Evolutionary conservation across 2,113 vertebrate genomes (phyloP).

Genomic region (Halcyon malimbica): DNA sequence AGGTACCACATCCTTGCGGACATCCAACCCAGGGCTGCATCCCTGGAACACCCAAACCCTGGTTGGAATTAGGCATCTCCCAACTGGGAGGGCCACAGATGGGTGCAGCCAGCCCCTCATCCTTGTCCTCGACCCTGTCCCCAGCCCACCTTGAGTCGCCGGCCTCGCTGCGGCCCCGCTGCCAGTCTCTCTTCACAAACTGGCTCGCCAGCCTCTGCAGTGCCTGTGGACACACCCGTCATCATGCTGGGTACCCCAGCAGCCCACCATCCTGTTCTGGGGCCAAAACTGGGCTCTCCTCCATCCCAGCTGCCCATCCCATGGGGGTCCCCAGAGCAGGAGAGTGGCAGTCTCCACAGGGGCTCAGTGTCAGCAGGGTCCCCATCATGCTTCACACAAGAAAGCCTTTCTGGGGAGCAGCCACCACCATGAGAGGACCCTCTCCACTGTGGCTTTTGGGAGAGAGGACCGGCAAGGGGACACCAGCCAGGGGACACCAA

Average conservation of each 20-base stretch:
- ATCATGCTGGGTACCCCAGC: accelerated
- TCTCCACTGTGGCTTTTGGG: accelerated
- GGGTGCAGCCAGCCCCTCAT: background rate
- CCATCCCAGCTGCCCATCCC: accelerated
- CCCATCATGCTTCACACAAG: accelerated
- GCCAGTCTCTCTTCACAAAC: slow-evolving; percentile 87
- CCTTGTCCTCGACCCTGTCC: background rate
- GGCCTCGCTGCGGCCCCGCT: slow-evolving; percentile 77
- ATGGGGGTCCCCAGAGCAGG: background rate
- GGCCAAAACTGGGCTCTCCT: background rate
- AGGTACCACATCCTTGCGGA: background rate
- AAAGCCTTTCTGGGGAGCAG: background rate
- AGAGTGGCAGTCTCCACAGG: accelerated
- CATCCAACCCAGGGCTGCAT: background rate
- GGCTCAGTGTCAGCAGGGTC: background rate
- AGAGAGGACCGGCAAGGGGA: background rate
- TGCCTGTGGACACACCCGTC: slow-evolving; percentile 62
- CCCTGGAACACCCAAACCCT: accelerated
- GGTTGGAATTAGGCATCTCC: background rate
- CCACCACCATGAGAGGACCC: background rate
- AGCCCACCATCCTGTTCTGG: accelerated
- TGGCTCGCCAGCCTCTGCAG: slow-evolving; percentile 87
- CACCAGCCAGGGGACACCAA: accelerated
- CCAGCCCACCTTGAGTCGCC: slow-evolving; percentile 64
- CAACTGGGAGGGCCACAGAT: accelerated